Percentiles rank a stretch among this genome's conserved stretches.
Conservation (phyloP, 2,797 vertebrate species). For the Muscicapa striata region DNA sequence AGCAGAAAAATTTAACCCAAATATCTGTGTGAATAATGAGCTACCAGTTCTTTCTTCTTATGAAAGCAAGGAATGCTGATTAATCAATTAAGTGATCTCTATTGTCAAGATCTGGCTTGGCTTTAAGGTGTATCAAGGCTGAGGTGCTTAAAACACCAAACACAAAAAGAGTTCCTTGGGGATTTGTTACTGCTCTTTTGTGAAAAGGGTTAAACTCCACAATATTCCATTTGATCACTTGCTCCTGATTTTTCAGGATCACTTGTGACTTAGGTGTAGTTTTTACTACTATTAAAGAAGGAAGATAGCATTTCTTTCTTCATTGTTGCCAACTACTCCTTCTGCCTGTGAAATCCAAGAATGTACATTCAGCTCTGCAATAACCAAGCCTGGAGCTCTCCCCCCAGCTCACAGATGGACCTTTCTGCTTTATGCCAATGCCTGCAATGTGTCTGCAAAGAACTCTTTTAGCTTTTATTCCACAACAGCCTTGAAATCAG, state of each 20-base stretch:
- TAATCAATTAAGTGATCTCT: background rate
- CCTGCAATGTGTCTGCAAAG: background rate
- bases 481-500: background rate
- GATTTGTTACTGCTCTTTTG: background rate
- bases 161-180: background rate
- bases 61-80: background rate
- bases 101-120: background rate
- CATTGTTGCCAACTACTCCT: background rate
- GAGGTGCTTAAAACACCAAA: background rate
- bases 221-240: background rate
- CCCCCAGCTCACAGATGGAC: background rate
- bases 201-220: background rate
- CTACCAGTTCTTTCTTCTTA: background rate
- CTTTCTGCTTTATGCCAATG: background rate
- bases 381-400: background rate
- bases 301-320: background rate
- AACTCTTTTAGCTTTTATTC: background rate
- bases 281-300: background rate
- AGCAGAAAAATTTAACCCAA: background rate
- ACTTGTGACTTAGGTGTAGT: background rate
- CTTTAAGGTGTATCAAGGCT: background rate
- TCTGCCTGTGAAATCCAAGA: background rate
- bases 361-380: background rate
- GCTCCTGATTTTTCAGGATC: background rate
- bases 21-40: background rate